Evolutionary conservation across 2,113 vertebrate species (phyloP), one percentile per base, ranked within the genome.

Genomic region (Pedetes capensis): DNA sequence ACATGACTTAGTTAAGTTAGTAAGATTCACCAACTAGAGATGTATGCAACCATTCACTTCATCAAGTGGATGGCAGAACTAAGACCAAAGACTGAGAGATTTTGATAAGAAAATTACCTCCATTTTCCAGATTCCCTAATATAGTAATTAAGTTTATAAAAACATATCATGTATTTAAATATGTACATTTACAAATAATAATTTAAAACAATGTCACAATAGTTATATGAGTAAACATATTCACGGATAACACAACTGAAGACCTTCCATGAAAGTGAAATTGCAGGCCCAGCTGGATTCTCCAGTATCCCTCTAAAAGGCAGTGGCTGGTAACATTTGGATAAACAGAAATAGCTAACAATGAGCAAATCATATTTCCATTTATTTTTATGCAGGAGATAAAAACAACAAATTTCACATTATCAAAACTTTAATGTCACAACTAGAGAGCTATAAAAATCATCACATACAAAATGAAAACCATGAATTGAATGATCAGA

Each of bases 381-480:
- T 29, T 80, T 90, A 11, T 49, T 91, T 95, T 78, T 63, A 94
- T 22, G 32, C 34, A 74, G 79, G 12, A 90, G 27, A 82, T 72
- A 63, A 85, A 90, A 29, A 61, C 47, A 74, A 90, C 42, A 75
- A 71, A 82, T 79, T 93, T 91, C 34, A 94, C 94, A 86, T 69
- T 27, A 74, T 44, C 61, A 94, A 95, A 49, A 6, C 32, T 87
- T 61, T 91, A 44, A 25, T 29, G 71, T 87, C 61, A 76, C 9
- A 90, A 91, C 64, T 89, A 85, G 4, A 85, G 2, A 90, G 6
- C 32, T 55, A 79, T 57, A 81, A 91, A 89, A 66, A 71, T 84
- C 8, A 89, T 71, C 74, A 86, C 14, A 84, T 88, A 10, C 3
- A 66, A 75, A 93, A 81, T 84, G 32, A 83, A 86, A 93, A 89